These are phyloP conservation scores for Varecia variegata DNA, from an alignment of 2,797 vertebrate species.

Conservation along the genomic window DNA sequence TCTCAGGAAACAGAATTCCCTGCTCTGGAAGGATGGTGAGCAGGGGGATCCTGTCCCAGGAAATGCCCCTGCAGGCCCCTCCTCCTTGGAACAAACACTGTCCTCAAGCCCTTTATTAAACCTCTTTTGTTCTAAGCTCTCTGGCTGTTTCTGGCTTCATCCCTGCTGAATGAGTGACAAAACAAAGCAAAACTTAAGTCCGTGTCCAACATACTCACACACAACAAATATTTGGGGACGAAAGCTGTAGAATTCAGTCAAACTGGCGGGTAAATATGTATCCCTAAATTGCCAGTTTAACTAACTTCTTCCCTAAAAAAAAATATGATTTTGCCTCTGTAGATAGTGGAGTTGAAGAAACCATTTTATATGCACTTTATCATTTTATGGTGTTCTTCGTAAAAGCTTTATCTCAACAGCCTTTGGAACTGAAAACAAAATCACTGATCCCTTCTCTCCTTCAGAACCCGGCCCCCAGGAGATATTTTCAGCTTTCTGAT, in stretches of 20 bases:
- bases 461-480: not conserved
- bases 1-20: not conserved
- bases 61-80: not conserved
- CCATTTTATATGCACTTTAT: not conserved
- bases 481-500: constrained; percentile 47
- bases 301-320: not conserved
- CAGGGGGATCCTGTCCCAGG: not conserved
- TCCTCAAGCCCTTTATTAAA: too few relatives aligned
- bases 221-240: not conserved
- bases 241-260: not conserved
- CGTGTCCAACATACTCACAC: not conserved
- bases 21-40: not conserved
- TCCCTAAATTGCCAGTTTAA: not conserved
- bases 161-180: not conserved
- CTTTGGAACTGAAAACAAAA: constrained; percentile 27
- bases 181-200: not conserved
- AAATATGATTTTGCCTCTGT: not conserved
- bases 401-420: constrained; percentile 14
- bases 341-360: not conserved
- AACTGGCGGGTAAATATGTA: not conserved
- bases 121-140: constrained; percentile 15
- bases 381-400: constrained; percentile 24
- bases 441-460: not conserved
- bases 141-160: not conserved
- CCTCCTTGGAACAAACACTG: not conserved